These are phyloP conservation scores for Salarias fasciatus DNA, from an alignment of 2,797 vertebrate genomes.

Conservation along the genomic window DNA sequence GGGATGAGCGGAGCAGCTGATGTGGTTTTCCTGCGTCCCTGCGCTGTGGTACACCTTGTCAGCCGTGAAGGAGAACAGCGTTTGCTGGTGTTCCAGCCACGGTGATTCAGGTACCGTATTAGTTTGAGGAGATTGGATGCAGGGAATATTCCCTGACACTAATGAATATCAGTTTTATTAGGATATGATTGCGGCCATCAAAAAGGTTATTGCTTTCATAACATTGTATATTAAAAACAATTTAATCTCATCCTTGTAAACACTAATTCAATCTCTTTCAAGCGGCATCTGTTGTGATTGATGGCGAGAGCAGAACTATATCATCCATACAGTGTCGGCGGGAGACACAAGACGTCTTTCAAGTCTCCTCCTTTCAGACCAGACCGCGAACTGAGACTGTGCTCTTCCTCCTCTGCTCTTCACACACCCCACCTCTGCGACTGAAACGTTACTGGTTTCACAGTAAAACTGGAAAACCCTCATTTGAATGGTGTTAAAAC, in stretches of 20 bases:
- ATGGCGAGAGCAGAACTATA: constrained; percentile 62
- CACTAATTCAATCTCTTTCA: constrained; percentile 77
- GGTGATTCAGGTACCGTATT: constrained; percentile 67
- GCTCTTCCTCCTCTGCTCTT: no score
- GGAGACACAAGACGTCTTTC: constrained; percentile 47
- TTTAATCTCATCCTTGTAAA: constrained; percentile 81
- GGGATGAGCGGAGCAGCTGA: constrained; percentile 3
- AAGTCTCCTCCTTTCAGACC: neutral
- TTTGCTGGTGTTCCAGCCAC: constrained; percentile 57
- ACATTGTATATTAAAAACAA: constrained; percentile 83
- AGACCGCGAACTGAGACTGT: no score
- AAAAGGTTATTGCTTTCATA: constrained; percentile 84
- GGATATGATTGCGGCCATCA: constrained; percentile 80
- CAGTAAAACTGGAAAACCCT: no score
- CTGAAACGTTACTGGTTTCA: no score
- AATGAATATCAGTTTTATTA: constrained; percentile 84
- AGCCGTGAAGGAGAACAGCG: constrained; percentile 59
- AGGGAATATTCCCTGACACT: constrained; percentile 80
- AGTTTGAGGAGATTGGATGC: constrained; percentile 67
- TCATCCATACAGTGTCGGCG: constrained; percentile 56
- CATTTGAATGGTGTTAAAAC: no score
- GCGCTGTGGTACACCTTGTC: constrained; percentile 67
- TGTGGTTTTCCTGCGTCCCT: constrained; percentile 22
- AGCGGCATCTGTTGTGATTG: constrained; percentile 64
- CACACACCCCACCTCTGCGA: no score